These are phyloP conservation scores for Sicus ferrugineus DNA, from an alignment of 2,888 invertebrate species.

Conservation along the genomic window DNA sequence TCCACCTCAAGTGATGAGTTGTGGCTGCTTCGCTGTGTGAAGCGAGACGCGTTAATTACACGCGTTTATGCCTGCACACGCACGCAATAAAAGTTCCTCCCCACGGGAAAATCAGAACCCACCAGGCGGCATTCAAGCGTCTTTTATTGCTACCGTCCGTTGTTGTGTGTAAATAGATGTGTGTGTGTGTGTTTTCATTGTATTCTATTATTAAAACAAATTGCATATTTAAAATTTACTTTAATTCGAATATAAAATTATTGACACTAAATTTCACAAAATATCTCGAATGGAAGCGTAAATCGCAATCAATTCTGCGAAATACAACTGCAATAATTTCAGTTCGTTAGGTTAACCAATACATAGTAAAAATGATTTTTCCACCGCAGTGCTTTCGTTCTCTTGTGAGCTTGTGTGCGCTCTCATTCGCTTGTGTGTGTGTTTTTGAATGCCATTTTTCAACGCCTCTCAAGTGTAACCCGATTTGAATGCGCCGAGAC, in stretches of 20 bases:
- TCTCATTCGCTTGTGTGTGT: neutral
- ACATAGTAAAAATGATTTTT: constrained; percentile 14
- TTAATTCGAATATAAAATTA: neutral
- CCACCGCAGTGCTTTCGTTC: too few species aligned
- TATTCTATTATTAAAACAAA: too few species aligned
- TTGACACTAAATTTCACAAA: neutral
- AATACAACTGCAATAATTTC: constrained; percentile 22
- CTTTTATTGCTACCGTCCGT: neutral
- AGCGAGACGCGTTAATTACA: neutral
- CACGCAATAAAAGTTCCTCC: neutral
- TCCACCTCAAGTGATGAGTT: neutral
- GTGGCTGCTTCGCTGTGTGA: neutral
- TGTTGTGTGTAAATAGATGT: neutral
- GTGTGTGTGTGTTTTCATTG: neutral
- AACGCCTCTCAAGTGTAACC: constrained; percentile 26
- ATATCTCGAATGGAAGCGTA: neutral
- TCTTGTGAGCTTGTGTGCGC: neutral
- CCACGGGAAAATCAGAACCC: neutral
- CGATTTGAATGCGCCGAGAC: constrained; percentile 11
- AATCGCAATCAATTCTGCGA: constrained; percentile 20
- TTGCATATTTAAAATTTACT: neutral
- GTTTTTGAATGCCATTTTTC: constrained; percentile 23
- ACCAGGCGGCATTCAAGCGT: neutral
- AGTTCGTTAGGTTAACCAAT: neutral
- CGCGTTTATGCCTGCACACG: neutral